Percentiles rank a stretch among this genome's conserved stretches.
These are phyloP conservation scores for Gryllus longicercus DNA, from an alignment of 2,888 invertebrate genomes.

Conservation along the genomic window DNA sequence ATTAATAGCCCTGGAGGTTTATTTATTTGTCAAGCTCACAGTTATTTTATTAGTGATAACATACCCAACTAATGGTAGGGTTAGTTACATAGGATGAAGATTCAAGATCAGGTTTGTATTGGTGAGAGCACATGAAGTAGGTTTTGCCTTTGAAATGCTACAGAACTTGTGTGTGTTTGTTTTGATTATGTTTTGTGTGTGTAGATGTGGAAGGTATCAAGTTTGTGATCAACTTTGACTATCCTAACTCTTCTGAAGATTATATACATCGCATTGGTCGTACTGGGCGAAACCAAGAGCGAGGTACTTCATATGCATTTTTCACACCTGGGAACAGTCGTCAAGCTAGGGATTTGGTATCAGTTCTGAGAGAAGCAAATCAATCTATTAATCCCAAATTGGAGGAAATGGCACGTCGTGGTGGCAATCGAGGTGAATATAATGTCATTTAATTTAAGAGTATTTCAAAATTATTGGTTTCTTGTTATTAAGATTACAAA, in stretches of 20 bases:
- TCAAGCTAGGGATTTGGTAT: conserved; percentile 84
- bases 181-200: background rate
- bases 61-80: background rate
- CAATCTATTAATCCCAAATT: conserved; percentile 86
- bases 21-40: conserved; percentile 1
- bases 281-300: conserved; percentile 81
- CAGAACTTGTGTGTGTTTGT: background rate
- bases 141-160: background rate
- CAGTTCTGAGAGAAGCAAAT: conserved; percentile 85
- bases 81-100: background rate
- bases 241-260: conserved; percentile 91
- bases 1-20: background rate
- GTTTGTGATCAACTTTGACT: conserved; percentile 95
- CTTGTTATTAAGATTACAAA: background rate
- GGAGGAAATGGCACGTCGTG: conserved; percentile 69
- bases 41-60: background rate
- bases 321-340: conserved; percentile 85
- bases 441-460: background rate
- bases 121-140: background rate
- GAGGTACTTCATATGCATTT: conserved; percentile 92
- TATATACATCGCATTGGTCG: conserved; percentile 94
- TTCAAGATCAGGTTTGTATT: conserved; percentile 2
- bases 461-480: background rate
- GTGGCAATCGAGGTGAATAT: conserved; percentile 55
- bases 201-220: conserved; percentile 84